phyloP scores from a whole-genome alignment of 1,140 invertebrate species.

The Drosophila equinoxialis region DNA sequence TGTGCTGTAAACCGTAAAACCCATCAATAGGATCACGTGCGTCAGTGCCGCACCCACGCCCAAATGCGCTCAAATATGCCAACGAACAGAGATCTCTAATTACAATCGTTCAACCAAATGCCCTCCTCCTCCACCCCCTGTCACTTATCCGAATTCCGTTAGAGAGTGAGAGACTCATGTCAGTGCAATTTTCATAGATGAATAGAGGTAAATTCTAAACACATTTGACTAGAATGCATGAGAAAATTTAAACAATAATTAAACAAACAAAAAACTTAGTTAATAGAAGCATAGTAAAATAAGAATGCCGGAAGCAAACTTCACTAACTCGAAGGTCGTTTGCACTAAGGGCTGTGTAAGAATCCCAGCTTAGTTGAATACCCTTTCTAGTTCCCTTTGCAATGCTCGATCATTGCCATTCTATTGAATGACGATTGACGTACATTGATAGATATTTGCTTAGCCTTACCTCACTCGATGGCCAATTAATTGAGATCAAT shows the following conservation, averaged over 20 bases:
- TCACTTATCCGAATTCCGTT: constrained; percentile 38
- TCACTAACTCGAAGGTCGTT: background rate
- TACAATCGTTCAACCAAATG: constrained; percentile 17
- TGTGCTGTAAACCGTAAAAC: constrained; percentile 22
- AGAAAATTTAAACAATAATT: constrained; percentile 55
- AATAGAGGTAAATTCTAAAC: constrained; percentile 46
- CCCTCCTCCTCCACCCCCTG: constrained; percentile 4
- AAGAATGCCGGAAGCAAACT: constrained; percentile 20
- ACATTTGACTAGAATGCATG: constrained; percentile 58
- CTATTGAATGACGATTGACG: constrained; percentile 48
- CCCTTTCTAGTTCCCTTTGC: too few relatives aligned
- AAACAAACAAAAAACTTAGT: constrained; percentile 21
- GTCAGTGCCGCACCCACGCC: constrained; percentile 25
- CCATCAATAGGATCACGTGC: constrained; percentile 49
- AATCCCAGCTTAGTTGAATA: too few relatives aligned
- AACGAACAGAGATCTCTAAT: constrained; percentile 38
- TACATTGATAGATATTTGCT: constrained; percentile 27
- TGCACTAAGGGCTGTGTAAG: background rate
- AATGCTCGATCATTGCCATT: background rate
- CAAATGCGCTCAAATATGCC: constrained; percentile 34
- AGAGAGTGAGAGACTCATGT: constrained; percentile 23
- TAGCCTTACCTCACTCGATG: background rate
- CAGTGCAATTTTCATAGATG: constrained; percentile 57
- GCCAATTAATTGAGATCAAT: constrained; percentile 55
- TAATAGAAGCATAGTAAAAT: constrained; percentile 27